phyloP scores from a whole-genome alignment of 2,888 invertebrate genomes.

The Tryphoninae sp. region DNA sequence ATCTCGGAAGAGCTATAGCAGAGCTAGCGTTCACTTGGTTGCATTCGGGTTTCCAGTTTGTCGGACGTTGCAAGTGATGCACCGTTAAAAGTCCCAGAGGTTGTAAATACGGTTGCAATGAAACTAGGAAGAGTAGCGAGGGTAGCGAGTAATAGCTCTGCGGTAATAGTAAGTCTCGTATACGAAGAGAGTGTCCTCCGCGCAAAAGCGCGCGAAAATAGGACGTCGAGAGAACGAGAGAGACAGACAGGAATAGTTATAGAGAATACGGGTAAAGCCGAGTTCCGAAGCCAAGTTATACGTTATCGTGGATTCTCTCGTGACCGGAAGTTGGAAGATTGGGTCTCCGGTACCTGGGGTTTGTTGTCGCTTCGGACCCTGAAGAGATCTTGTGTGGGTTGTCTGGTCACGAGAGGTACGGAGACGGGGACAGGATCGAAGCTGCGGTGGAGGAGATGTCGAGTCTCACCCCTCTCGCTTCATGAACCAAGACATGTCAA shows the following conservation, averaged over 20 bases:
- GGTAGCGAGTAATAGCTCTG: conserved; percentile 50
- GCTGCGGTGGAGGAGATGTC: conserved; percentile 44
- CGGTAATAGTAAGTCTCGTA: conserved; percentile 55
- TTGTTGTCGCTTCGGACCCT: conserved; percentile 42
- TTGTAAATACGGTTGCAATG: conserved; percentile 11
- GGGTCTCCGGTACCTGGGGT: conserved; percentile 43
- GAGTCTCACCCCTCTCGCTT: conserved; percentile 16
- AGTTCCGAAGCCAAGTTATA: conserved; percentile 61
- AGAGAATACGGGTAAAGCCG: conserved; percentile 9
- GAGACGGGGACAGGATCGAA: conserved; percentile 38
- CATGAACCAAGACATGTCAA: conserved; percentile 37
- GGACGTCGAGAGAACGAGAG: not conserved
- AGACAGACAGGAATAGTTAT: not conserved
- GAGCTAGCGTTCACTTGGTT: not conserved
- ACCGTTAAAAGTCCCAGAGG: conserved; percentile 20
- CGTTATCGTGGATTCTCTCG: conserved; percentile 63
- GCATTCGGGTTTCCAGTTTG: not conserved
- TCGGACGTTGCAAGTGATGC: not conserved
- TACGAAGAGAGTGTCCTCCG: conserved; percentile 19
- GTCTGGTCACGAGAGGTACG: conserved; percentile 53
- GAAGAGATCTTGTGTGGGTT: conserved; percentile 51
- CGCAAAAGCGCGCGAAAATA: not conserved
- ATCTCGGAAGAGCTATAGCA: no score
- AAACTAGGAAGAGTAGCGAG: conserved; percentile 27
- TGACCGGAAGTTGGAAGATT: conserved; percentile 63